phyloP scores from a whole-genome alignment of 2,113 vertebrate species.

The Tupaia tana region DNA sequence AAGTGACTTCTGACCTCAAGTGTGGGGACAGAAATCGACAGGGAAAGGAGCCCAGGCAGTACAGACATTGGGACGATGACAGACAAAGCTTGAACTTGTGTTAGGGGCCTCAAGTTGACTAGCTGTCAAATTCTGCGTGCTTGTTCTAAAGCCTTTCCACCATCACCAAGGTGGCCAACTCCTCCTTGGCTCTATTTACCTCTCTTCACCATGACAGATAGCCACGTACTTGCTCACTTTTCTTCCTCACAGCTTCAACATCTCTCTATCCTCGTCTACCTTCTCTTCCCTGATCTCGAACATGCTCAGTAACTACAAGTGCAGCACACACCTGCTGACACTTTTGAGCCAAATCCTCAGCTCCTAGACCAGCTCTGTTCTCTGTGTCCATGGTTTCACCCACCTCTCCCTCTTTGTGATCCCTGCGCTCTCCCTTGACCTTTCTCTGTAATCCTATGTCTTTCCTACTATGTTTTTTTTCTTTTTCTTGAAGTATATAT shows the following conservation, averaged over 20 bases:
- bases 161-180: background rate
- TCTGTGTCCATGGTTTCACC: background rate
- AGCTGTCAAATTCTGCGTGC: background rate
- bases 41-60: background rate
- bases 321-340: background rate
- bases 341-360: background rate
- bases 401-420: background rate
- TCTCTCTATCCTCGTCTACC: background rate
- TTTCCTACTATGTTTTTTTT: background rate
- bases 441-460: background rate
- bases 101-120: background rate
- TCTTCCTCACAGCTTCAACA: background rate
- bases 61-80: background rate
- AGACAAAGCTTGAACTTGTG: background rate
- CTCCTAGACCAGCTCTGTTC: background rate
- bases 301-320: background rate
- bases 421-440: background rate
- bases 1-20: background rate
- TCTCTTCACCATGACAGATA: background rate
- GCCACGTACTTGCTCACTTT: background rate
- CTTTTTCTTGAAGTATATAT: slow-evolving; percentile 5
- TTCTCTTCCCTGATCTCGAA: background rate
- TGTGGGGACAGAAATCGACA: slow-evolving; percentile 24
- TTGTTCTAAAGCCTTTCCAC: background rate
- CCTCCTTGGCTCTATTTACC: background rate